Conservation (phyloP, 2,797 vertebrate species). For the Brachyalestes nurse region DNA sequence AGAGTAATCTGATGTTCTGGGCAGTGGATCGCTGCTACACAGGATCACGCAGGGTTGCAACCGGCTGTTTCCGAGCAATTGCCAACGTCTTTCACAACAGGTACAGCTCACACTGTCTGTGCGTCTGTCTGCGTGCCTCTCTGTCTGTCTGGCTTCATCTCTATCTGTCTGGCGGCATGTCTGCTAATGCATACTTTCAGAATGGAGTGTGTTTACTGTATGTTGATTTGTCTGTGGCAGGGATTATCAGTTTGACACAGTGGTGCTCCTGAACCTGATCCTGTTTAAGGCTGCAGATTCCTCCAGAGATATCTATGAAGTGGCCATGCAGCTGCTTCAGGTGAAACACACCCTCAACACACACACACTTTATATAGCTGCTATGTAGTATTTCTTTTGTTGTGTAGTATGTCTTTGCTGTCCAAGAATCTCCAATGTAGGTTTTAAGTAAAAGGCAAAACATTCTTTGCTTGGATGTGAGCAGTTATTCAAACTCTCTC, state of each 20-base stretch:
- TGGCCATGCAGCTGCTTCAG: slow-evolving; percentile 98
- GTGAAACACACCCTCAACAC: slow-evolving; percentile 69
- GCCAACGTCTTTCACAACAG: slow-evolving; percentile 98
- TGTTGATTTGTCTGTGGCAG: slow-evolving; percentile 67
- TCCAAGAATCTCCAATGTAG: no score
- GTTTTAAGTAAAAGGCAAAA: no score
- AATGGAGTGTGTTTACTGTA: slow-evolving; percentile 15
- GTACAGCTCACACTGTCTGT: slow-evolving; percentile 66
- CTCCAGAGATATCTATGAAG: slow-evolving; percentile 95
- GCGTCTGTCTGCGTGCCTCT: slow-evolving; percentile 9
- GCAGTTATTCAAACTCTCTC: no score
- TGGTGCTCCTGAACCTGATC: slow-evolving; percentile 98
- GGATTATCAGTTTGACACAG: slow-evolving; percentile 99
- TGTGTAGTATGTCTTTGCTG: no score
- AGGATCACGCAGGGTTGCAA: slow-evolving; percentile 91
- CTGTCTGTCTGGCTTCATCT: background rate
- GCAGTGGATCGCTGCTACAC: slow-evolving; percentile 98
- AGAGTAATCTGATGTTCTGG: slow-evolving; percentile 99
- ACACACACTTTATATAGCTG: background rate
- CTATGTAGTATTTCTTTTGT: no score
- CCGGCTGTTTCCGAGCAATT: slow-evolving; percentile 97
- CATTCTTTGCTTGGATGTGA: no score
- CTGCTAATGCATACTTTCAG: no score
- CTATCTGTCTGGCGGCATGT: background rate
- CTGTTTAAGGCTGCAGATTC: slow-evolving; percentile 98